phyloP scores from a whole-genome alignment of 2,113 vertebrate genomes.

The Cryptotis parvus region DNA sequence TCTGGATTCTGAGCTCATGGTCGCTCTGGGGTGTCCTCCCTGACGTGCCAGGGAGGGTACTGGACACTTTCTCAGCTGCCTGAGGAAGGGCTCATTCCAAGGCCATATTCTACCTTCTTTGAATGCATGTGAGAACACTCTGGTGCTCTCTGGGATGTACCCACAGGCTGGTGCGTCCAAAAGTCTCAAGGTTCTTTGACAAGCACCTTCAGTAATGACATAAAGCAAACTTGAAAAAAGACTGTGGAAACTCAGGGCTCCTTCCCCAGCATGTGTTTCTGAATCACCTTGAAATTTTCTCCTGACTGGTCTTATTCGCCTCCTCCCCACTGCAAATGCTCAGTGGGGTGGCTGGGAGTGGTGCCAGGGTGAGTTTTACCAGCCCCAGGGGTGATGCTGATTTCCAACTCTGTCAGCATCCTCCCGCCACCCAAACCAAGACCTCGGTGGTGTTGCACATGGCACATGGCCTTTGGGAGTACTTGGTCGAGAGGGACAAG shows the following conservation, averaged over 20 bases:
- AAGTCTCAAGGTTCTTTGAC: background rate
- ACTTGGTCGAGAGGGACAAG: too few species aligned
- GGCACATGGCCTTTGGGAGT: too few species aligned
- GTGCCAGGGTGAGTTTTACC: background rate
- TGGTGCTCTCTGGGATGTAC: background rate
- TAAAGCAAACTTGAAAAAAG: background rate
- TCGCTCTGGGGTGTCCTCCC: background rate
- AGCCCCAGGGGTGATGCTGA: too few species aligned
- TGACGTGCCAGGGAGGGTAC: background rate
- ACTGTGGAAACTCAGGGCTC: background rate
- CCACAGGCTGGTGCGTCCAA: background rate
- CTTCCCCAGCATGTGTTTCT: background rate
- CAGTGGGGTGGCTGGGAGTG: background rate
- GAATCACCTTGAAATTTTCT: background rate
- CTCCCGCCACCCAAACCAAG: too few species aligned
- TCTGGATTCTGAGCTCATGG: background rate
- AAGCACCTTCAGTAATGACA: background rate
- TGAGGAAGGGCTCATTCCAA: background rate
- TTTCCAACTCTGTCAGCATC: too few species aligned
- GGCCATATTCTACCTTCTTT: background rate
- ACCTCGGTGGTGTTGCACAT: background rate
- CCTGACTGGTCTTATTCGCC: background rate
- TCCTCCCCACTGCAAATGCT: background rate
- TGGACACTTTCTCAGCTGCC: background rate
- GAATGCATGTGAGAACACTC: background rate